A percentile compares a stretch with the other conserved stretches of the same genome.
These are phyloP conservation scores for Apteryx owenii DNA, from an alignment of 2,113 vertebrate genomes.

Conservation along the genomic window DNA sequence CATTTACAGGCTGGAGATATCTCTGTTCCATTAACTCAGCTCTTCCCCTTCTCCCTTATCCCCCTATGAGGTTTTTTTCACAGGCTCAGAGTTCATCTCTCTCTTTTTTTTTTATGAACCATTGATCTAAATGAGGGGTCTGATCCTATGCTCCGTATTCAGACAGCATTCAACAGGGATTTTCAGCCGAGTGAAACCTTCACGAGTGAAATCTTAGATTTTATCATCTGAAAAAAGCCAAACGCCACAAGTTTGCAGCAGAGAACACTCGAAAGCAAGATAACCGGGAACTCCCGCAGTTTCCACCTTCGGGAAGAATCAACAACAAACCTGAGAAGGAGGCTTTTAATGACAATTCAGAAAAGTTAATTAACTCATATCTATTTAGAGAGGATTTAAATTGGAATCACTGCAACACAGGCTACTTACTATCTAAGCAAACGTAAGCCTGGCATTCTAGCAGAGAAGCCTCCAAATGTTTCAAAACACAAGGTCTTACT, in stretches of 20 bases:
- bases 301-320: not conserved
- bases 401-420: not conserved
- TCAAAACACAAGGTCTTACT: fast-evolving
- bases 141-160: not conserved
- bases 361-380: not conserved
- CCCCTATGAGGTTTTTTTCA: not conserved
- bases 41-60: not conserved
- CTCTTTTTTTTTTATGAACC: not conserved
- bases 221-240: not conserved
- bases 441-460: not conserved
- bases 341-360: not conserved
- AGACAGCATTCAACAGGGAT: not conserved
- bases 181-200: not conserved
- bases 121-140: not conserved
- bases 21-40: constrained; percentile 36
- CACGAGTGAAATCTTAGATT: not conserved
- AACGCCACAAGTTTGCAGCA: not conserved
- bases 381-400: not conserved
- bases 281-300: not conserved
- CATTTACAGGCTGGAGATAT: constrained; percentile 50
- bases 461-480: not conserved
- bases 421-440: not conserved
- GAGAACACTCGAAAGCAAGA: not conserved
- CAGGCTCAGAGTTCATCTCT: constrained; percentile 11
- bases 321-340: not conserved